Evolutionary conservation across 2,113 vertebrate species (phyloP).

Genomic region (Nibea coibor): DNA sequence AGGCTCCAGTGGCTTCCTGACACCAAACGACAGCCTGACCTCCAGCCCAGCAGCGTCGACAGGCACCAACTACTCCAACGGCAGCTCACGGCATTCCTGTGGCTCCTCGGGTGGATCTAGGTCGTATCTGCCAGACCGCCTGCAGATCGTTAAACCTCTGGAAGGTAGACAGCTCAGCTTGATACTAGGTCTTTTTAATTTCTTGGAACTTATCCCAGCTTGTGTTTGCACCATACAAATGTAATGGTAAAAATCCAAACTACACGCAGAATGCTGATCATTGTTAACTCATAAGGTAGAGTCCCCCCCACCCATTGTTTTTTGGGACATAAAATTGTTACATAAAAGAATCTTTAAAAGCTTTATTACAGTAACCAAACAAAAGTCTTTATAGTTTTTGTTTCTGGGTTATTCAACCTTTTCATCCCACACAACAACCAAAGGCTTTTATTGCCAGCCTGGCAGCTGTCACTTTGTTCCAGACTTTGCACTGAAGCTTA

Average conservation of each 20-base stretch:
- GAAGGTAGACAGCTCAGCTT: constrained; percentile 82
- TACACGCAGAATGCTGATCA: not conserved
- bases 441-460: too few species aligned
- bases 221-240: not conserved
- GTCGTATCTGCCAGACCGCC: constrained; percentile 87
- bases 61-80: constrained; percentile 85
- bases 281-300: too few species aligned
- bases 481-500: too few species aligned
- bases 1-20: constrained; percentile 86
- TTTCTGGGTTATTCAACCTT: too few species aligned
- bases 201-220: not conserved
- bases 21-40: constrained; percentile 84
- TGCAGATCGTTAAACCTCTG: constrained; percentile 91
- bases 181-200: not conserved
- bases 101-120: constrained; percentile 86
- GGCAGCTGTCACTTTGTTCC: too few species aligned
- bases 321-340: too few species aligned
- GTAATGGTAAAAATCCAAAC: not conserved
- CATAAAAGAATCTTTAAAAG: too few species aligned
- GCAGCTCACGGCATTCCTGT: constrained; percentile 80
- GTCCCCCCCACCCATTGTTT: too few species aligned
- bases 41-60: constrained; percentile 86
- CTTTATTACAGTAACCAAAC: too few species aligned
- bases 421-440: too few species aligned
- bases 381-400: too few species aligned